Conservation (phyloP, 2,797 vertebrate genomes). For the Cottoperca gobio region DNA sequence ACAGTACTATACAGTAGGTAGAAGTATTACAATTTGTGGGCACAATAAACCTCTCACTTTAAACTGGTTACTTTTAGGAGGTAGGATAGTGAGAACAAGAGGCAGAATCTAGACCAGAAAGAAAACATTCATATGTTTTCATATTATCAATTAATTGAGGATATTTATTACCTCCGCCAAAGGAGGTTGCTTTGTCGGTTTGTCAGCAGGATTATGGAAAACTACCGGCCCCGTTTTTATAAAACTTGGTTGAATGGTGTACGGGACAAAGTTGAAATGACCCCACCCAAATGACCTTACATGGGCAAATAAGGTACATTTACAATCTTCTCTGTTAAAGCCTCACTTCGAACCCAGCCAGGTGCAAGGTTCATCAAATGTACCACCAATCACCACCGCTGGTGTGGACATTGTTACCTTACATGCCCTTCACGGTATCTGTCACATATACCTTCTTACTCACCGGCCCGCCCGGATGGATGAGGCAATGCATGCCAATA, state of each 20-base stretch:
- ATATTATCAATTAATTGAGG: not conserved
- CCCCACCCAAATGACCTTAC: constrained; percentile 5
- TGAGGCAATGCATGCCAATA: constrained; percentile 73
- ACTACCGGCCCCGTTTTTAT: no score
- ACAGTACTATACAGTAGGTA: no score
- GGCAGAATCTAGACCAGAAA: not conserved
- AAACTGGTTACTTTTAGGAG: not conserved
- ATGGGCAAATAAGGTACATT: constrained; percentile 5
- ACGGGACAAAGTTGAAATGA: not conserved
- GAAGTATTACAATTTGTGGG: not conserved
- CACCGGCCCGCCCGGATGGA: constrained; percentile 50
- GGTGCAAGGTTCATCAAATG: constrained; percentile 35
- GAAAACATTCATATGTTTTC: not conserved
- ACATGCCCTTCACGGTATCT: constrained; percentile 72
- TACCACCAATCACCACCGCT: constrained; percentile 20
- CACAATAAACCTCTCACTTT: not conserved
- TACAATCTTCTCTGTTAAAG: constrained; percentile 7
- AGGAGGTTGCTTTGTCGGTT: no score
- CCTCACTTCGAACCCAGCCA: constrained; percentile 13
- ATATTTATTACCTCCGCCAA: not conserved
- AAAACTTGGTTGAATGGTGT: no score
- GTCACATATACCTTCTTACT: constrained; percentile 65
- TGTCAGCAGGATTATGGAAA: no score
- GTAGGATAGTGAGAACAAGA: not conserved
- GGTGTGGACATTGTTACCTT: constrained; percentile 51